Conservation (phyloP, 2,888 invertebrate genomes). For the Imbricaverruca yamaguchii region DNA sequence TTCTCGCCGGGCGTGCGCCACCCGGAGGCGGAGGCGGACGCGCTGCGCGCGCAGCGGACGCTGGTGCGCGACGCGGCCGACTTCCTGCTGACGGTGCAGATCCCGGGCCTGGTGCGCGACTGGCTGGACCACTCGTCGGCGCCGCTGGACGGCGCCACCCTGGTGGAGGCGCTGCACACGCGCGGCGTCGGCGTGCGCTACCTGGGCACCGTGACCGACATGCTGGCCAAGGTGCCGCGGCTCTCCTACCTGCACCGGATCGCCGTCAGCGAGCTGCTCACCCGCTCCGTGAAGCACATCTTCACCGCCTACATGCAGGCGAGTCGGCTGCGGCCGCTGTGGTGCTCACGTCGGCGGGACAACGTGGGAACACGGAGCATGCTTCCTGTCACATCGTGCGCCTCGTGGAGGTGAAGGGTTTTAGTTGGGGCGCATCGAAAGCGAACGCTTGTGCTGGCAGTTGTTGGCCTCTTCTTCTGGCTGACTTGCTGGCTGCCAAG, state of each 20-base stretch:
- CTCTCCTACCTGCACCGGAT: slow-evolving; percentile 83
- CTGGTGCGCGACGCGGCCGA: slow-evolving; percentile 92
- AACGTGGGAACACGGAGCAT: too few species aligned
- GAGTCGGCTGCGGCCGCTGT: neutral
- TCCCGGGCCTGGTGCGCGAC: slow-evolving; percentile 76
- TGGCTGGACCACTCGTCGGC: slow-evolving; percentile 84
- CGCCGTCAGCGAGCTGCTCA: slow-evolving; percentile 79
- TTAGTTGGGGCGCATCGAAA: too few species aligned
- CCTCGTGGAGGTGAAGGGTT: too few species aligned
- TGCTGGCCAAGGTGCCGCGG: slow-evolving; percentile 66
- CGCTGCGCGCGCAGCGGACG: slow-evolving; percentile 72
- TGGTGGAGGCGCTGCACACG: slow-evolving; percentile 88
- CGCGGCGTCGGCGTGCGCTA: slow-evolving; percentile 96
- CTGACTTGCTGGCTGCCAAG: too few species aligned
- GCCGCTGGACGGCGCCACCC: slow-evolving; percentile 88
- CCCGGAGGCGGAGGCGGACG: slow-evolving; percentile 59
- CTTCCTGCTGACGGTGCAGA: slow-evolving; percentile 84
- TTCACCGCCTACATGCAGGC: slow-evolving; percentile 85
- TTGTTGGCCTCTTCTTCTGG: too few species aligned
- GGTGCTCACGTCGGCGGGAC: too few species aligned
- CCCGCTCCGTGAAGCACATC: slow-evolving; percentile 86
- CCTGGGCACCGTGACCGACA: slow-evolving; percentile 80
- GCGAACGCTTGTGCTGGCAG: too few species aligned
- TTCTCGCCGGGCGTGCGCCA: slow-evolving; percentile 91
- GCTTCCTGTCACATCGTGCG: too few species aligned